Evolutionary conservation across 2,797 vertebrate genomes (phyloP), one percentile per base, ranked within the genome.

Genomic region (Melanogrammus aeglefinus): DNA sequence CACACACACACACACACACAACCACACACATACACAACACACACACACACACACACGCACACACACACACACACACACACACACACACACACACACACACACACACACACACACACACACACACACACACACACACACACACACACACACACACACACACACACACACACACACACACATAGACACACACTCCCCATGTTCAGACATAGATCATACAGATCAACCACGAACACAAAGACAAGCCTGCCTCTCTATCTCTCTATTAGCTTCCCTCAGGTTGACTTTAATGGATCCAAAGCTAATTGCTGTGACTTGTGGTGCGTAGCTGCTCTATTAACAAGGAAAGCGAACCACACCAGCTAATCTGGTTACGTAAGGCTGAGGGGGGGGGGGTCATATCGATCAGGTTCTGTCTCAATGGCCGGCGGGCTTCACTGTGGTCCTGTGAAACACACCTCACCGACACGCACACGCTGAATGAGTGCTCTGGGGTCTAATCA

Each of bases 291-390:
- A 83, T 87, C 82, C 84, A 14, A 66, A 51, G 75, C 79, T 85
- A 83, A 86, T 88, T 86, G 83, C 83, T 80, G 74, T 80, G 76
- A 85, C 66, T 77, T 74, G 79, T 75, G 78, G 73, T 82, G 79
- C 76, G 80, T 81, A 84, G 79, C 77, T 80, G 72, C 72, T 74
- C 74, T 75, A 81, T 82, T 84, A 80, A 76, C 74, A 69, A 70
- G 41, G 79, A 73, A 73, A 82, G 74, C 78, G 83, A 81, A 87
- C 77, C 41, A 81, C 12, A n/a, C 18, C 16, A 74, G 74, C 38
- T 80, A 82, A 84, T 82, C 8, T 82, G 83, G 77, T 81, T 79
- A 76, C 80, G 70, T 51, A 38, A 29, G 35, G 14, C 78, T 84
- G 74, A 33, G 38, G 69, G 73, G 63, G 63, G 63, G 29, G 76